Evolutionary conservation across 2,113 vertebrate genomes (phyloP), one percentile per base, ranked within the genome.

Genomic region (Protomyctophum bolini): DNA sequence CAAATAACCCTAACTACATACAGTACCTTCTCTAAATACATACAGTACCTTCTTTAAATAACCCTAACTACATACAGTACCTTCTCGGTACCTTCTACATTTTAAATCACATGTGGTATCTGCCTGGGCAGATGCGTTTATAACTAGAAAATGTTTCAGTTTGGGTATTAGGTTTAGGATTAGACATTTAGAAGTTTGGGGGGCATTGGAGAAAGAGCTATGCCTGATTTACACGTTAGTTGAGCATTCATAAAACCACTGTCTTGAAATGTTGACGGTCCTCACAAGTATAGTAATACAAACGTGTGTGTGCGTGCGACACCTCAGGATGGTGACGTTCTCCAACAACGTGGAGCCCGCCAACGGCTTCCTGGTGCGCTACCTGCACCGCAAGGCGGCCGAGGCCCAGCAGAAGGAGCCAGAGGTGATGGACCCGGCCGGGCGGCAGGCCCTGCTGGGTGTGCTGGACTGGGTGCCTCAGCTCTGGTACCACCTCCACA

Each of bases 311-410:
- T 50, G 56, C 46, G 0, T n/a, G 10, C 57, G 2, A 70, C 9
- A 46, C 15, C 49, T 8, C 77, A 99, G 97, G 91, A 97, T 99
- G 97, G 86, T 99, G 76, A 97, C 91, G 10, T 98, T 99, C 89
- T 98, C 97, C 2, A 99, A 99, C 87, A 99, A 99, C 0, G 97
- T 98, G 87, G 97, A 99, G 77, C 97, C 97, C 0, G 96, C 96
- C 48, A 99, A 99, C 0, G 97, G 97, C 70, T 99, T 99, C 84
- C 87, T 99, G 63, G 91, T 96, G 63, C 94, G 97, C 58, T 99
- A 98, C 89, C 88, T 99, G 86, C 93, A 96, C 79, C 91, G 97
- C 72, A 99, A 99, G 93, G 92, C 97, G 69, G 89, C 97, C 9
- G 97, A 99, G 79, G 93, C 95, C 46, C 81, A 91, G 71, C 87